phyloP scores from a whole-genome alignment of 1,140 invertebrate genomes.

The Temnothorax longispinosus region DNA sequence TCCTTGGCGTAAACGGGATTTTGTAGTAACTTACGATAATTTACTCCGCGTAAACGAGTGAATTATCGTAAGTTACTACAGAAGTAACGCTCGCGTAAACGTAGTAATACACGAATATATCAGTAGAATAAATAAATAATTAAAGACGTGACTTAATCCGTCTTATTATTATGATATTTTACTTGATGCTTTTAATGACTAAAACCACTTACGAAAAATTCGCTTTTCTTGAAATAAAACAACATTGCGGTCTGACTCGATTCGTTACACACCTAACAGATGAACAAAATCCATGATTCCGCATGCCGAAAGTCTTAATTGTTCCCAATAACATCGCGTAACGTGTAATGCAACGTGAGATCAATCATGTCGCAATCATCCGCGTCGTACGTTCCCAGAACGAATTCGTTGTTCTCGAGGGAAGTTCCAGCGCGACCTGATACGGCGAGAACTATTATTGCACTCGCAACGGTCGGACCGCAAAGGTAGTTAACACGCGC shows the following conservation, averaged over 20 bases:
- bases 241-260: neutral
- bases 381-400: neutral
- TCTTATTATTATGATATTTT: neutral
- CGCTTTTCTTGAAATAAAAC: neutral
- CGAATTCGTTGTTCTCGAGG: neutral
- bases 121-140: neutral
- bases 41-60: too few relatives aligned
- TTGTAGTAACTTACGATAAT: too few relatives aligned
- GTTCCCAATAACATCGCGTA: neutral
- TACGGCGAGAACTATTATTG: constrained; percentile 51
- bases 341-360: neutral
- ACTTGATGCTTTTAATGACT: neutral
- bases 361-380: constrained; percentile 31
- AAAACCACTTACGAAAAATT: neutral
- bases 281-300: neutral
- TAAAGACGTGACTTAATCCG: neutral
- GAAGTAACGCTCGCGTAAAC: too few relatives aligned
- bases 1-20: too few relatives aligned
- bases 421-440: constrained; percentile 12
- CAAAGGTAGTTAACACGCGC: constrained; percentile 55
- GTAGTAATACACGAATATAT: neutral
- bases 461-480: constrained; percentile 39
- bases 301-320: neutral
- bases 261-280: neutral
- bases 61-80: too few relatives aligned